phyloP scores from a whole-genome alignment of 2,888 invertebrate species.

The Silvanus unidentatus region DNA sequence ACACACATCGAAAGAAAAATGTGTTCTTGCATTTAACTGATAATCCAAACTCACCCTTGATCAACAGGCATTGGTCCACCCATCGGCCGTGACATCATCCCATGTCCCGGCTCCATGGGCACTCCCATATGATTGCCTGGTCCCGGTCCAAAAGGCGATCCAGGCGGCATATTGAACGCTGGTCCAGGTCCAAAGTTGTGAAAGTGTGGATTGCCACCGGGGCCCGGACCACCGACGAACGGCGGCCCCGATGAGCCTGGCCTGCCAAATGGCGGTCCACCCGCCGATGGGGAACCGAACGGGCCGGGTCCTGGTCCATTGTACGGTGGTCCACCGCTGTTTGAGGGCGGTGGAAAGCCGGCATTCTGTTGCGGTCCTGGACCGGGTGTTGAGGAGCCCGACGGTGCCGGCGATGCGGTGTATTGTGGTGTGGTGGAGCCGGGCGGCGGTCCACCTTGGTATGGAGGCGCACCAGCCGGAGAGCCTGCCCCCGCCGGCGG shows the following conservation, averaged over 20 bases:
- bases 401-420: slow-evolving; percentile 80
- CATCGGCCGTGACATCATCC: slow-evolving; percentile 57
- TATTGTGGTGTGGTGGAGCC: slow-evolving; percentile 77
- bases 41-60: slow-evolving; percentile 58
- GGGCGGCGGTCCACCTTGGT: slow-evolving; percentile 65
- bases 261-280: slow-evolving; percentile 57
- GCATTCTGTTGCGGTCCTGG: slow-evolving; percentile 56
- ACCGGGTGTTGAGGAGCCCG: slow-evolving; percentile 76
- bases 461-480: slow-evolving; percentile 63
- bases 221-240: slow-evolving; percentile 59
- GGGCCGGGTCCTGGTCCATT: slow-evolving; percentile 61
- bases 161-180: slow-evolving; percentile 65
- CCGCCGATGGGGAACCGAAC: slow-evolving; percentile 62
- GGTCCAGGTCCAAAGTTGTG: slow-evolving; percentile 56
- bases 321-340: slow-evolving; percentile 57
- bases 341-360: slow-evolving; percentile 53
- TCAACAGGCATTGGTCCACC: slow-evolving; percentile 73
- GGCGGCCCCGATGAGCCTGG: slow-evolving; percentile 66
- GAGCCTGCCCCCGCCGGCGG: slow-evolving; percentile 71
- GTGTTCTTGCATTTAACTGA: too few relatives aligned
- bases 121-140: slow-evolving; percentile 57
- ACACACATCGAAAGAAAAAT: not conserved
- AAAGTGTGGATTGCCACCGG: slow-evolving; percentile 64
- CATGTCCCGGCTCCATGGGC: slow-evolving; percentile 58
- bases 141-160: slow-evolving; percentile 65